Conservation (phyloP, 1,140 invertebrate species). For the Asobara japonica region DNA sequence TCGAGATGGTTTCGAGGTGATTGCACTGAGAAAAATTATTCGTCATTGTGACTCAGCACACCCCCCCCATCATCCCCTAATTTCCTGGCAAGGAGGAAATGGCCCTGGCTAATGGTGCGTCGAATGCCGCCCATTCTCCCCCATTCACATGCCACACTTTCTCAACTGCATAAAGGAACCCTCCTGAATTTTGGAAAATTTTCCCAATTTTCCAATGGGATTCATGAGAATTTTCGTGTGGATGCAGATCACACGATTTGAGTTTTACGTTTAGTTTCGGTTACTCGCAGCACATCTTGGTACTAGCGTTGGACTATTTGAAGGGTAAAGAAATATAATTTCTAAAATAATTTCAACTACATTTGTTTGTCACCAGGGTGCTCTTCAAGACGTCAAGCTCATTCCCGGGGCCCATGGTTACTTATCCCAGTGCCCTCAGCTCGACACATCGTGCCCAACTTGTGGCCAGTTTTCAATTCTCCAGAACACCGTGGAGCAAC, state of each 20-base stretch:
- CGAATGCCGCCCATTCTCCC: background rate
- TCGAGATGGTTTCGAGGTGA: too few species aligned
- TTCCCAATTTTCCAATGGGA: too few species aligned
- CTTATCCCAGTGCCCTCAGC: slow-evolving; percentile 84
- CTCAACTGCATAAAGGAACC: too few species aligned
- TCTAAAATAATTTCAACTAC: too few species aligned
- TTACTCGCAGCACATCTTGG: too few species aligned
- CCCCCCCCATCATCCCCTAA: background rate
- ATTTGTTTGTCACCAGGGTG: slow-evolving; percentile 72
- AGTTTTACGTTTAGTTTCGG: too few species aligned
- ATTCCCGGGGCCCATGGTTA: slow-evolving; percentile 87
- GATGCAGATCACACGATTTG: too few species aligned
- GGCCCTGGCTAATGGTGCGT: background rate
- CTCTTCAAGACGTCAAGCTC: slow-evolving; percentile 86
- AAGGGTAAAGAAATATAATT: too few species aligned
- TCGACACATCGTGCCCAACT: slow-evolving; percentile 87
- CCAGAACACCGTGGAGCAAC: slow-evolving; percentile 75
- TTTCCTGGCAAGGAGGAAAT: background rate
- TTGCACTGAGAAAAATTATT: background rate
- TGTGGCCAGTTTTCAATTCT: slow-evolving; percentile 87
- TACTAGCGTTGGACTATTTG: too few species aligned
- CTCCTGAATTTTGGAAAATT: too few species aligned
- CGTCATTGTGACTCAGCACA: slow-evolving; percentile 1
- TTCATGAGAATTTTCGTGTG: too few species aligned
- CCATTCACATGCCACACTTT: background rate